Evolutionary conservation across 2,797 vertebrate species (phyloP).

Genomic region (Loriculus beryllinus): DNA sequence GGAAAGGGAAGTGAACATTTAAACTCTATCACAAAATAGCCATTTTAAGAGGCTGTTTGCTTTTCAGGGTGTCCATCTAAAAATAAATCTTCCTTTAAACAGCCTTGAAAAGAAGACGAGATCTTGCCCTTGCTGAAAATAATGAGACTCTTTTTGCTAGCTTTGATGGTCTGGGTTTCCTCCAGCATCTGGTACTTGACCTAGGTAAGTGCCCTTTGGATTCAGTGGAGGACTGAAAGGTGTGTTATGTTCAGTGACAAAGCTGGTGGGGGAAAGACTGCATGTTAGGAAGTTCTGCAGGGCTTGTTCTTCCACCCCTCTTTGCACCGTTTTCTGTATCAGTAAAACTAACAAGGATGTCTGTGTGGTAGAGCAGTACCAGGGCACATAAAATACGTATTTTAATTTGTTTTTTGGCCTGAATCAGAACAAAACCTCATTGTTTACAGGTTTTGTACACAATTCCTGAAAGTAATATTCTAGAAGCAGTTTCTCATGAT

Average conservation of each 20-base stretch:
- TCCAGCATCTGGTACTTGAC: not conserved
- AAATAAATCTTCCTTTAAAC: constrained; percentile 35
- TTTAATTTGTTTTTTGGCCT: not conserved
- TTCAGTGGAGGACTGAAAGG: not conserved
- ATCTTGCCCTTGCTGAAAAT: not conserved
- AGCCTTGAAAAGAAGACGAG: not conserved
- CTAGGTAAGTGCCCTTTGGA: not conserved
- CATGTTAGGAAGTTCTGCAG: not conserved
- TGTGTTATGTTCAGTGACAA: not conserved
- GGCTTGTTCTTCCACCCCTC: not conserved
- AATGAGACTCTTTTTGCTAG: not conserved
- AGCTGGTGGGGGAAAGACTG: not conserved
- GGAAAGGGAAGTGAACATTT: not conserved
- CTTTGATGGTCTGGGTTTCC: not conserved
- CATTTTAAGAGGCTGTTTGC: constrained; percentile 4
- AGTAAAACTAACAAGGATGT: not conserved
- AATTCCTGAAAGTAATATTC: not conserved
- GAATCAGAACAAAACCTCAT: not conserved
- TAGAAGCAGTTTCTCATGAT: not conserved
- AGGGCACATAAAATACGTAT: not conserved
- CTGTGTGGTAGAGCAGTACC: not conserved
- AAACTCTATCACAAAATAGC: constrained; percentile 11
- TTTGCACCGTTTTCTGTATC: not conserved
- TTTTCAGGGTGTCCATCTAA: constrained; percentile 15
- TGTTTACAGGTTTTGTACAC: not conserved